Base-by-base conservation (phyloP, 1,140 invertebrate genomes). In the Stenopsyche tienmushanensis region DNA sequence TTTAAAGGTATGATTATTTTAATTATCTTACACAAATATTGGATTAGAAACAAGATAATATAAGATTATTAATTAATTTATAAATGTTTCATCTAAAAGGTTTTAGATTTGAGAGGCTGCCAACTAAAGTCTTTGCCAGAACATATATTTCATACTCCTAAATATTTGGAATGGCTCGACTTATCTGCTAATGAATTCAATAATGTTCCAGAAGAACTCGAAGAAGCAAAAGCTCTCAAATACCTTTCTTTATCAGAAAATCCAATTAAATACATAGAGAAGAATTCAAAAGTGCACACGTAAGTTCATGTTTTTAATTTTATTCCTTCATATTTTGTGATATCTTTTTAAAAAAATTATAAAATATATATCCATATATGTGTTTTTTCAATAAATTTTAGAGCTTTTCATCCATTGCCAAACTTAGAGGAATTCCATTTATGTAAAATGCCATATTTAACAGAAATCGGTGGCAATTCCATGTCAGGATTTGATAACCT, bases 31-130 rank as follows among this genome's bases (percentile, higher is more conserved):
- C 15, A 20, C 18, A 2, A n/a, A n/a, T n/a, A n/a, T n/a, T n/a
- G n/a, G n/a, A n/a, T n/a, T n/a, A n/a, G n/a, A n/a, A n/a, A n/a
- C n/a, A n/a, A n/a, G 29, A 34, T 34, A 13, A 7, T 34, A 34
- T 7, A 34, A 34, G 5, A 34, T 34, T 5, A 47, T 45, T 44
- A 44, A 58, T 58, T 3, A 58, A 39, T 23, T 24, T 76, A 71
- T 72, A 87, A n/a, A n/a, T n/a, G n/a, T n/a, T n/a, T n/a, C n/a
- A n/a, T n/a, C n/a, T n/a, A n/a, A n/a, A n/a, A n/a, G 82, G 78
- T 84, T 9, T 76, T 92, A 18, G 83, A 89, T 72, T 74, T 93
- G 69, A 85, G 87, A 0, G 81, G 85, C 53, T 90, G 89, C 45
- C 73, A 83, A 50, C 71, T 93, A 1, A 76, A 75, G 1, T 73